phyloP scores from a whole-genome alignment of 2,797 vertebrate species.

The Scyliorhinus canicula region DNA sequence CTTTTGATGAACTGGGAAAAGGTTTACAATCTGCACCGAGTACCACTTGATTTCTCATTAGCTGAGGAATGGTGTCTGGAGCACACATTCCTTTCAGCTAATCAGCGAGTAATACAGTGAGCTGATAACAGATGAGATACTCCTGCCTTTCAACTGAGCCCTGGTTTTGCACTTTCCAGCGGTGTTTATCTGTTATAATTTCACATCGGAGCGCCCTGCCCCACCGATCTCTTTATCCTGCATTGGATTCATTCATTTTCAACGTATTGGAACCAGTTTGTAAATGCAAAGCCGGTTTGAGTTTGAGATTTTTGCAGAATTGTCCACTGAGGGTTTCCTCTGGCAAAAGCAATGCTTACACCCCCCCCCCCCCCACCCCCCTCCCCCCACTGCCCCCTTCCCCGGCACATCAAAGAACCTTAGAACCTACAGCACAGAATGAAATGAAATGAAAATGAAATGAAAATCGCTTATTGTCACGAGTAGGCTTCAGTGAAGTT shows the following conservation, averaged over 20 bases:
- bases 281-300: neutral
- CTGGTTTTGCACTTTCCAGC: neutral
- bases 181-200: neutral
- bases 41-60: constrained; percentile 29
- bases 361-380: too few species aligned
- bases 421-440: neutral
- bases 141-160: neutral
- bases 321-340: neutral
- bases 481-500: too few species aligned
- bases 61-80: constrained; percentile 10
- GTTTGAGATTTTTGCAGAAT: neutral
- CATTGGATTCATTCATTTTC: neutral
- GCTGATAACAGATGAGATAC: constrained; percentile 17
- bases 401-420: neutral
- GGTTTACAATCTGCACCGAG: constrained; percentile 15
- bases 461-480: too few species aligned
- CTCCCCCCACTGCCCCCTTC: too few species aligned
- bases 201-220: neutral
- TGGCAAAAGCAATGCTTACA: neutral
- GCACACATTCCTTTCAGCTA: constrained; percentile 22
- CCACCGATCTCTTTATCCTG: neutral
- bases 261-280: neutral
- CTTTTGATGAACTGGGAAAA: constrained; percentile 26
- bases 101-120: constrained; percentile 28
- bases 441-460: too few species aligned